Conservation (phyloP, 2,113 vertebrate genomes). For the Tricholaema leucomelas region DNA sequence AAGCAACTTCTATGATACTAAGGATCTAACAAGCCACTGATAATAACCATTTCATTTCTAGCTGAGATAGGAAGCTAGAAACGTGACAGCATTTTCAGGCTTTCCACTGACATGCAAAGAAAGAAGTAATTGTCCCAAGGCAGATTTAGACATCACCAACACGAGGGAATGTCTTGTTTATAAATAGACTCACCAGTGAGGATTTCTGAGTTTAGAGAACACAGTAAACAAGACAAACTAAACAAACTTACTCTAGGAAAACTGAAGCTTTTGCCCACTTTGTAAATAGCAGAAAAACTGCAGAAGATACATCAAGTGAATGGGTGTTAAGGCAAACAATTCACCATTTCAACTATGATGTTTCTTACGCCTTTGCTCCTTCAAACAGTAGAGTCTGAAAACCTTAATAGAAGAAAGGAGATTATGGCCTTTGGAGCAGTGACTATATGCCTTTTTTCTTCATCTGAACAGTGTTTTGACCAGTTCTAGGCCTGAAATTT, state of each 20-base stretch:
- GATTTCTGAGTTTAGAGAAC: neutral
- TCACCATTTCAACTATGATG: neutral
- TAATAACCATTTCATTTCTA: neutral
- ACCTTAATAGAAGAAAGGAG: neutral
- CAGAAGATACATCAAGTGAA: neutral
- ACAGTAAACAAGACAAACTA: neutral
- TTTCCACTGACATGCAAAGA: neutral
- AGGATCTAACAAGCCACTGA: neutral
- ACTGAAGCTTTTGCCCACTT: neutral
- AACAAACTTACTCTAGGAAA: neutral
- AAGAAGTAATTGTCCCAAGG: neutral
- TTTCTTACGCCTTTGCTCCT: neutral
- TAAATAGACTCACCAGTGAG: neutral
- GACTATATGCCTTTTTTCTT: neutral
- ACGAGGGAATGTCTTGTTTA: neutral
- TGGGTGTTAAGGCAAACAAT: neutral
- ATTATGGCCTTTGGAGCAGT: neutral
- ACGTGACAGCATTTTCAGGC: neutral
- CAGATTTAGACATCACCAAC: neutral
- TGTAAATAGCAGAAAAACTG: neutral
- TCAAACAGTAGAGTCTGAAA: neutral
- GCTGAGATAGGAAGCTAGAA: neutral
- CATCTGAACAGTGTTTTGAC: neutral
- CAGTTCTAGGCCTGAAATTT: neutral
- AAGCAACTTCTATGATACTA: neutral